Base-by-base conservation (phyloP, 2,797 vertebrate genomes). In the Malacoraja senta region DNA sequence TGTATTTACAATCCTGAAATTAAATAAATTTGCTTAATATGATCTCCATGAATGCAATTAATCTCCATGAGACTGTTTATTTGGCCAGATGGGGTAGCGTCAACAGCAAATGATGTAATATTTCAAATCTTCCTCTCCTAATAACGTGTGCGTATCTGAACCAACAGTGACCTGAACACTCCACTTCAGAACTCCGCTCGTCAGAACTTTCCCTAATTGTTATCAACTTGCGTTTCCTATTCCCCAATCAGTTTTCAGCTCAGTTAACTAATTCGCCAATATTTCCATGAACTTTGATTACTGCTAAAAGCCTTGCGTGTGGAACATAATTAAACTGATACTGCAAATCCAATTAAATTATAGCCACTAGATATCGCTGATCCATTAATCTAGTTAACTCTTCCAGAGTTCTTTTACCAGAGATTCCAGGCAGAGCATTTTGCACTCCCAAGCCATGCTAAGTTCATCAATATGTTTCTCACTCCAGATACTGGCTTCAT, bases 271-370 rank as follows among this genome's bases (percentile, higher is more conserved):
- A 86, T 38, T 58, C 2, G 29, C 12, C 29, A 86, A 63, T 86
- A n/a, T 86, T 86, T 86, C 29, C 83, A 86, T 1, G 15, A 63
- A 86, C 58, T 86, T 86, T 63, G 44, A 58, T 58, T 13, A 86
- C 2, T 17, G 61, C 32, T 32, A 86, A 86, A 86, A 65, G 83
- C 83, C 58, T 86, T 15, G 13, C 9, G 6, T 86, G 58, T 86
- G 58, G 83, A 86, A n/a, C 26, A 63, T 84, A 84, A 86, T 63
- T 86, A 86, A 86, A 86, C 17, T 29, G 61, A 15, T 86, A 63
- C 58, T 86, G 83, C n/a, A 86, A 63, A 63, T 86, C 83, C 13
- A 65, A 86, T n/a, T n/a, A 86, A 86, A 65, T 32, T n/a, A 19
- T 63, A 63, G 29, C 29, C 83, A 86, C 29, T 63, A 17, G 83